Base-by-base conservation (phyloP, 2,113 vertebrate genomes). In the Scomber scombrus region DNA sequence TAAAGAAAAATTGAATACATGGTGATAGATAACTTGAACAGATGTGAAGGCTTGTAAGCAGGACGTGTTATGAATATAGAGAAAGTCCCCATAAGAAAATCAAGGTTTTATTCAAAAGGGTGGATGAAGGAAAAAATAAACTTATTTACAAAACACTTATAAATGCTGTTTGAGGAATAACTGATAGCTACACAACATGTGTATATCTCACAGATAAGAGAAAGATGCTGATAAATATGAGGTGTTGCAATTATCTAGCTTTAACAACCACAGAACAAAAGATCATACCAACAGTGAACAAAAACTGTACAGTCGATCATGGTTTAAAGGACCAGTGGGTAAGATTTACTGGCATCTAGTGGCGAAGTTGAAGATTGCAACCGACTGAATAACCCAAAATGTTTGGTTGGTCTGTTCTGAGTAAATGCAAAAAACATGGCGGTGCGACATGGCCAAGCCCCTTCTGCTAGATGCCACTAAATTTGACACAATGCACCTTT, bases 151-250 rank as follows among this genome's bases (percentile, higher is more conserved):
- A 23, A 70, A 64, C 26, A 65, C 65, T 55, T 51, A 73, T 13
- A 71, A 19, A 60, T n/a, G 47, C 5, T 45, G 40, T 71, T 50
- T 29, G 7, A 73, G 54, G 34, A 75, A 19, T 15, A 69, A 55
- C 19, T 16, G 10, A 47, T 23, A 23, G 15, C 6, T 57, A 61
- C 40, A 60, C 18, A 55, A 71, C 49, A 67, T 73, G 13, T 58
- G 16, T 19, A 80, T 55, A 31, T 51, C 1, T 54, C 29, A 56
- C 46, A 76, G 19, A 74, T 11, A 46, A 43, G 26, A 74, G 15
- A 67, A n/a, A 9, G 19, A 55, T 7, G 23, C 19, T 55, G 71
- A 84, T 81, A 88, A 81, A 82, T 76, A 87, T 56, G 12, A 75
- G 3, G 47, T 43, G 65, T 18, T 73, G 64, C 15, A 51, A 69